phyloP scores from a whole-genome alignment of 2,113 vertebrate species.

The Galemys pyrenaicus region DNA sequence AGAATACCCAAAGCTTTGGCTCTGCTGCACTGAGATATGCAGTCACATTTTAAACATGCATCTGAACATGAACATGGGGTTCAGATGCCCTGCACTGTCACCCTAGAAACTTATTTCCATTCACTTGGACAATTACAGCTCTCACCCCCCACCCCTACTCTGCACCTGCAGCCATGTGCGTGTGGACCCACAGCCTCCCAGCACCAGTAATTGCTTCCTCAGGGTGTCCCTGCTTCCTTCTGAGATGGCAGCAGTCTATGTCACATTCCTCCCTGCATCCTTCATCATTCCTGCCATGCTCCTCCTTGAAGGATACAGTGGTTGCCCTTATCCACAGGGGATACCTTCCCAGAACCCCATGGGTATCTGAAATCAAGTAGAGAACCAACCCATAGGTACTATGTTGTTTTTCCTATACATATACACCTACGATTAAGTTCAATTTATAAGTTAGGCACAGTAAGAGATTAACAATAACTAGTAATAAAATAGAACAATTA shows the following conservation, averaged over 20 bases:
- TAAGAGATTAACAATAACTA: no score
- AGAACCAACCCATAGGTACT: background rate
- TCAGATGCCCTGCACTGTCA: background rate
- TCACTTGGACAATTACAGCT: background rate
- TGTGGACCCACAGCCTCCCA: background rate
- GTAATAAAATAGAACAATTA: no score
- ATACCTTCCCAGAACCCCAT: background rate
- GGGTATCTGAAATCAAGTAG: background rate
- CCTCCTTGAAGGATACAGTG: no score
- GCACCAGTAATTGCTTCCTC: background rate
- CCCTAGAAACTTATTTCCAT: background rate
- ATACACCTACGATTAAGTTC: no score
- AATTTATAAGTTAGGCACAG: no score
- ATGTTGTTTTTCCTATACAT: background rate
- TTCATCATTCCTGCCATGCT: rapidly evolving
- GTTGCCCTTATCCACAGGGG: no score
- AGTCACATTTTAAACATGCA: background rate
- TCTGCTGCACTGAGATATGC: background rate
- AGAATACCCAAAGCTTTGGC: background rate
- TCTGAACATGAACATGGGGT: no score
- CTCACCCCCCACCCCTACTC: background rate
- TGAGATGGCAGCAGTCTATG: rapidly evolving
- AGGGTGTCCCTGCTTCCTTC: background rate
- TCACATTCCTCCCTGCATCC: rapidly evolving
- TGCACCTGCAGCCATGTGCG: background rate